A percentile compares a stretch with the other conserved stretches of the same genome.
These are phyloP conservation scores for Cyanoramphus novaezelandiae DNA, from an alignment of 2,113 vertebrate genomes.

Conservation along the genomic window DNA sequence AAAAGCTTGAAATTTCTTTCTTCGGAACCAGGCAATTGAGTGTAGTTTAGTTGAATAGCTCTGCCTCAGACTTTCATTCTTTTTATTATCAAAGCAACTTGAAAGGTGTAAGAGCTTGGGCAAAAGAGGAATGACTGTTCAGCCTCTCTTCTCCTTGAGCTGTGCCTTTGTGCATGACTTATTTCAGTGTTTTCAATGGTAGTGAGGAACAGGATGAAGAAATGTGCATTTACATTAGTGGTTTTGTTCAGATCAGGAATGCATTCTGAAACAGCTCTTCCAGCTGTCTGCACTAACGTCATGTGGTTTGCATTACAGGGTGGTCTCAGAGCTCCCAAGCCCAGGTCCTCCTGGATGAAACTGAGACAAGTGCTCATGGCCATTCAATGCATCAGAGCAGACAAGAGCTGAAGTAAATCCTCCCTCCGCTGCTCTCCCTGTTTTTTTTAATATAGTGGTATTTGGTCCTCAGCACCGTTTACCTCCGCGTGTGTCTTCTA, in stretches of 20 bases:
- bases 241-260: not conserved
- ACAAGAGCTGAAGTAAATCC: not conserved
- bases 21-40: not conserved
- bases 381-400: not conserved
- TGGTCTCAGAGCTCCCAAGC: not conserved
- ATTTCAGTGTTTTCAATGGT: not conserved
- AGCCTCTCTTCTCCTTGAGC: not conserved
- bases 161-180: slow-evolving; percentile 1
- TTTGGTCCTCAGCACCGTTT: not conserved
- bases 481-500: not conserved
- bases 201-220: not conserved
- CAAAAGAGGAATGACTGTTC: not conserved
- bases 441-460: not conserved
- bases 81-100: not conserved
- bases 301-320: not conserved
- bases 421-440: too few species aligned
- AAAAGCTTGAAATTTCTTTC: not conserved
- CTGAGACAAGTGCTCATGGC: fast-evolving
- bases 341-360: not conserved
- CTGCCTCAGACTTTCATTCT: not conserved
- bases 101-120: not conserved
- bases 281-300: not conserved
- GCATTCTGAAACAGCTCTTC: not conserved
- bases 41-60: slow-evolving; percentile 5
- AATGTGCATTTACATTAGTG: not conserved